Base-by-base conservation (phyloP, 2,113 vertebrate species). In the Platycercus adscitus region DNA sequence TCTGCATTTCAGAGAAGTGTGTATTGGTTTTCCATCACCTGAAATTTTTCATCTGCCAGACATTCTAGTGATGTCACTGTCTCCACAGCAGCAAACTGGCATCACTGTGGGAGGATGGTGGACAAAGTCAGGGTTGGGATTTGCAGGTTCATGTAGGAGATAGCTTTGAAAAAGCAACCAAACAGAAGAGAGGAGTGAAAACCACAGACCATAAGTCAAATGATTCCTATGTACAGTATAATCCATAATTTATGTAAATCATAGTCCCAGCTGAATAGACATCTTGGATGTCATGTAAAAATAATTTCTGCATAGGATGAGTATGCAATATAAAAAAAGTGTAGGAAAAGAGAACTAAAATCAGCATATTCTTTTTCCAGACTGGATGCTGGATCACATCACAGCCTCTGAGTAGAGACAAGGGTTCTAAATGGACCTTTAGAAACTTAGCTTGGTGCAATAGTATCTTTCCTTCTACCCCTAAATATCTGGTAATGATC, bases 161-260 rank as follows among this genome's bases (percentile, higher is more conserved):
- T 35, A 46, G 18, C 53, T 49, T 46, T 47, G 69, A 58, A 63
- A 85, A 75, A 84, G 7, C 10, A 28, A 19, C 21, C 20, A 3
- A 11, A 29, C 10, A 63, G 35, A 23, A 58, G 44, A 81, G n/a
- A 35, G 46, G 17, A 33, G 15, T 1, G 78, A 6, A 65, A 65
- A 20, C 2, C 5, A 60, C 0, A 1, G 39, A 9, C 15, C 13
- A 0, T 5, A 11, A 52, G 16, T 60, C 4, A 26, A 49, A 39
- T 0, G 2, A 3, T 19, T 19, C 10, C 9, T 39, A 11, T 1
- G 14, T 7, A 35, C 28, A 31, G 6, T 1, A 11, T 0, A 11
- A 8, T 4, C 31, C 20, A 37, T 7, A 41, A 31, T 18, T 4
- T 9, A 2, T 1, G 6, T 20, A 35, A 56, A 55, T 50, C 23